Evolutionary conservation across 1,140 invertebrate species (phyloP).

Genomic region (Teleogryllus occipitalis): DNA sequence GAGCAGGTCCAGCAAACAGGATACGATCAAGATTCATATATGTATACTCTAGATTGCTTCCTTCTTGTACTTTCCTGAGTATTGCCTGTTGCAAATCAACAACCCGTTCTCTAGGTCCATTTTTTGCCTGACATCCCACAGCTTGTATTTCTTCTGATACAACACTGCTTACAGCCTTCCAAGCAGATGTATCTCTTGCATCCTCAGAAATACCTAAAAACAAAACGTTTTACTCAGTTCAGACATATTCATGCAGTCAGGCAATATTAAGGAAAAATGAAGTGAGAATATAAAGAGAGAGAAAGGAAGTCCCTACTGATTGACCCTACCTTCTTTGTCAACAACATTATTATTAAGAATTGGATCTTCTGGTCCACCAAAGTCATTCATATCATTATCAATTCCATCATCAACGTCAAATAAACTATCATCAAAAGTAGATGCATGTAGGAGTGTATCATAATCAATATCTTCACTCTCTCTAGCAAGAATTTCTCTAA

Average conservation of each 20-base stretch:
- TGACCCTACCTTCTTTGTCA: too few species aligned
- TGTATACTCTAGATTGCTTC: not conserved
- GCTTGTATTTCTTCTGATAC: not conserved
- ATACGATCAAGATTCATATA: not conserved
- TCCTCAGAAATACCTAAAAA: not conserved
- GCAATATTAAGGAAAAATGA: too few species aligned
- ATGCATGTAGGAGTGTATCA: not conserved
- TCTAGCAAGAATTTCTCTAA: not conserved
- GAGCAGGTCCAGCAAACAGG: not conserved
- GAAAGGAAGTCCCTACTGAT: too few species aligned
- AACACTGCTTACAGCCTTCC: not conserved
- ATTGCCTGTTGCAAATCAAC: not conserved
- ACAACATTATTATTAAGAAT: not conserved
- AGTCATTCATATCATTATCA: not conserved
- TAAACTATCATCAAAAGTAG: not conserved
- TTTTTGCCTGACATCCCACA: not conserved
- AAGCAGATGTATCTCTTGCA: not conserved
- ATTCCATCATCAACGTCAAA: not conserved
- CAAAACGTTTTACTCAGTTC: too few species aligned
- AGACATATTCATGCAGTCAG: too few species aligned
- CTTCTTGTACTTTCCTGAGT: not conserved
- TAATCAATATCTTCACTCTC: not conserved
- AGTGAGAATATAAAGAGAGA: too few species aligned
- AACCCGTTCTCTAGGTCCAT: not conserved
- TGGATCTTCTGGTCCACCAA: not conserved